Conservation (phyloP, 2,888 invertebrate species). For the Lithophane socia region DNA sequence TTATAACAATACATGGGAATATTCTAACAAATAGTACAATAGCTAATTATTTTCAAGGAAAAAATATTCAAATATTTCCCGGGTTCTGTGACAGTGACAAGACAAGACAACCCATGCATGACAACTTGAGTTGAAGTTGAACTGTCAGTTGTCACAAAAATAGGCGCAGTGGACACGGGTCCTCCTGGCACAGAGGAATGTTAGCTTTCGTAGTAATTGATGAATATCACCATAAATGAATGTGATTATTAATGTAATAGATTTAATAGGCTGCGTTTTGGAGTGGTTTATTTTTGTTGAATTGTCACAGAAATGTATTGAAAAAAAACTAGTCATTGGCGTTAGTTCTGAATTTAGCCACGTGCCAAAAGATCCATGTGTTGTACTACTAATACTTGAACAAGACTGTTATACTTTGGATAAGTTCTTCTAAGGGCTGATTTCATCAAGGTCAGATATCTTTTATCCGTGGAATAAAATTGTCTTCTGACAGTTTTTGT, state of each 20-base stretch:
- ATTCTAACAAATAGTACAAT: not conserved
- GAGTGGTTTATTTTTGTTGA: not conserved
- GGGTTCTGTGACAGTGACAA: slow-evolving; percentile 23
- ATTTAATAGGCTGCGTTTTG: not conserved
- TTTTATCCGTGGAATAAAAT: too few relatives aligned
- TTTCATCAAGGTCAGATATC: too few relatives aligned
- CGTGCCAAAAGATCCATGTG: too few relatives aligned
- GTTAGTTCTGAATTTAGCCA: not conserved
- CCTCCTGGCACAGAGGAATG: too few relatives aligned
- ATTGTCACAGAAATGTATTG: not conserved
- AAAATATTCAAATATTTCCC: slow-evolving; percentile 53
- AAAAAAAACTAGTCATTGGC: not conserved
- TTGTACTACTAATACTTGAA: too few relatives aligned
- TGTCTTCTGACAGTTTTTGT: too few relatives aligned
- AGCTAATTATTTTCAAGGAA: not conserved
- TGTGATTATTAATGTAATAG: not conserved
- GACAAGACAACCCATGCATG: too few relatives aligned
- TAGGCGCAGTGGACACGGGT: too few relatives aligned
- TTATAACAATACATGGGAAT: not conserved
- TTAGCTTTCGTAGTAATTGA: not conserved
- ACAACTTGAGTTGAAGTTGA: too few relatives aligned
- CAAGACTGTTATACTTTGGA: too few relatives aligned
- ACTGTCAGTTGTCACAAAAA: too few relatives aligned
- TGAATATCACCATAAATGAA: not conserved
- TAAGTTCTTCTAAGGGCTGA: too few relatives aligned